Percentiles rank a stretch among this genome's conserved stretches.
phyloP scores from a whole-genome alignment of 2,797 vertebrate genomes.

The Artibeus jamaicensis region DNA sequence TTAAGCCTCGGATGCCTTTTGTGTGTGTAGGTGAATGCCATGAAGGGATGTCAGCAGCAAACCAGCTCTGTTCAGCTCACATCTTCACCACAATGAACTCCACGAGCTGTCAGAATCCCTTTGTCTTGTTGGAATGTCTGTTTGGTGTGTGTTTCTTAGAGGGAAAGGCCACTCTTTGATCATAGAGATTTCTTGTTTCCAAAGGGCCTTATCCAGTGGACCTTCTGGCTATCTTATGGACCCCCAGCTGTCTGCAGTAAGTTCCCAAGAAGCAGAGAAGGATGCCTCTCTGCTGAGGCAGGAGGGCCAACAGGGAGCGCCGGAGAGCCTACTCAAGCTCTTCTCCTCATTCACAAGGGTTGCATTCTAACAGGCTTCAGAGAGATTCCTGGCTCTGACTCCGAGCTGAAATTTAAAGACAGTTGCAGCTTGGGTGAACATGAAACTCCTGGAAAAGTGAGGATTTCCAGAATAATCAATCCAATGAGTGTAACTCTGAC shows the following conservation, averaged over 20 bases:
- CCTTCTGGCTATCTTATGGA: not conserved
- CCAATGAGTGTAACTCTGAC: not conserved
- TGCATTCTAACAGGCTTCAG: not conserved
- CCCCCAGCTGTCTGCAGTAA: not conserved
- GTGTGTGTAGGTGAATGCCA: not conserved
- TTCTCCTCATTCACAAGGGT: not conserved
- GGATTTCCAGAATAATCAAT: not conserved
- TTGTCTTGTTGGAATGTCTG: not conserved
- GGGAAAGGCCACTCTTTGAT: not conserved
- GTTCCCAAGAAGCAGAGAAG: not conserved
- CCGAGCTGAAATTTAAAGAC: not conserved
- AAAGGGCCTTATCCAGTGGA: not conserved
- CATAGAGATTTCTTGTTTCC: slow-evolving; percentile 30
- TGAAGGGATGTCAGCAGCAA: not conserved
- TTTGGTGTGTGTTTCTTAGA: slow-evolving; percentile 16
- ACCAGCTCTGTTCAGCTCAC: not conserved
- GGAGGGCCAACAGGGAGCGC: rapidly evolving
- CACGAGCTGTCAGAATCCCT: slow-evolving; percentile 20
- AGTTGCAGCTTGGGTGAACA: not conserved
- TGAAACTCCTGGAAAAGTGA: not conserved
- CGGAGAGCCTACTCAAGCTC: not conserved
- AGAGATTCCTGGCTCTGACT: not conserved
- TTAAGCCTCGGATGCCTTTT: not conserved
- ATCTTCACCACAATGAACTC: not conserved
- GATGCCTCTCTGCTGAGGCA: not conserved